Evolutionary conservation across 2,797 vertebrate genomes (phyloP).

Genomic region (Phoeniculus purpureus): DNA sequence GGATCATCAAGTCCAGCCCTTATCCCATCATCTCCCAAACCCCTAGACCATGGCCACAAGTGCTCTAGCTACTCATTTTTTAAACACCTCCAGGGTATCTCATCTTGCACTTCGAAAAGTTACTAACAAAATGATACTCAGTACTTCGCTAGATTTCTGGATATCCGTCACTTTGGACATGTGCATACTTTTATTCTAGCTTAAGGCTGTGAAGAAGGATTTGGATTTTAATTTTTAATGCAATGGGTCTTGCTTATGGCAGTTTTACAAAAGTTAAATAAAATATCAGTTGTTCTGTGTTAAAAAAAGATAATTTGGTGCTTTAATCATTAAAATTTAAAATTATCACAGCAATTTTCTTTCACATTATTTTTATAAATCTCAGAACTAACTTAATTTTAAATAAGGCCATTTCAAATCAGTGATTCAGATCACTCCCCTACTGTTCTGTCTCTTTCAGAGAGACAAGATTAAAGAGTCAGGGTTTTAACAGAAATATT

Average conservation of each 20-base stretch:
- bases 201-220: not conserved
- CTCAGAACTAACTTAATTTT: not conserved
- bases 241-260: not conserved
- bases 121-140: not conserved
- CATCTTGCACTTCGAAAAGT: not conserved
- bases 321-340: not conserved
- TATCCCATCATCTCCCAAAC: too few relatives aligned
- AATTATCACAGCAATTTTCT: not conserved
- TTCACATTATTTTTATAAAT: not conserved
- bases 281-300: not conserved
- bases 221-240: not conserved
- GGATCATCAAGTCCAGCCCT: too few relatives aligned
- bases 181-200: not conserved
- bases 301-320: not conserved
- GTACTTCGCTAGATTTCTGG: not conserved
- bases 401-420: conserved; percentile 18
- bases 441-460: not conserved
- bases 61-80: too few relatives aligned
- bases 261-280: not conserved
- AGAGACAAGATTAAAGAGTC: not conserved
- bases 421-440: not conserved
- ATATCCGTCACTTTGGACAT: not conserved
- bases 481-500: not conserved
- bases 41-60: too few relatives aligned
- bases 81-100: too few relatives aligned